Evolutionary conservation across 1,140 invertebrate genomes (phyloP).

Genomic region (Aphidius ervi): DNA sequence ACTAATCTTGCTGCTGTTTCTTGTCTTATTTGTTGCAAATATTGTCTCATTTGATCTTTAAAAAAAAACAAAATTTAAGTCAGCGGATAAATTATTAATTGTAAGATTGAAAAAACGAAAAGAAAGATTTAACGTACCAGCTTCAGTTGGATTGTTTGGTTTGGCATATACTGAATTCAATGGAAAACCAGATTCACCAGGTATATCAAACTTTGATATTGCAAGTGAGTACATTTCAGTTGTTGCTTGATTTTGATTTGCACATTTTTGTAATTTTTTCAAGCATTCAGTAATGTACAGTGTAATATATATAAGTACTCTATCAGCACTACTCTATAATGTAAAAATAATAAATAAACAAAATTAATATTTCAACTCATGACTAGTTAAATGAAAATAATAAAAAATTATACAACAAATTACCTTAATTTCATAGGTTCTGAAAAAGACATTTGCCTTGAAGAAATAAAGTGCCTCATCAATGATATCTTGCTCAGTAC

Average conservation of each 20-base stretch:
- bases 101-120: background rate
- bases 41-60: slow-evolving; percentile 84
- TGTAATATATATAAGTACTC: slow-evolving; percentile 96
- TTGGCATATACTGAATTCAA: slow-evolving; percentile 95
- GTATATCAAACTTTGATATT: slow-evolving; percentile 93
- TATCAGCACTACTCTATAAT: slow-evolving; percentile 82
- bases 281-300: slow-evolving; percentile 99
- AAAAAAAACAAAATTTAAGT: background rate
- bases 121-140: slow-evolving; percentile 56
- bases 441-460: slow-evolving; percentile 99
- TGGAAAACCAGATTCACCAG: slow-evolving; percentile 94
- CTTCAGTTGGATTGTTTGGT: slow-evolving; percentile 72
- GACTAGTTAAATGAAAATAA: background rate
- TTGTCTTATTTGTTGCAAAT: slow-evolving; percentile 90
- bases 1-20: slow-evolving; percentile 88
- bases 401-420: slow-evolving; percentile 4
- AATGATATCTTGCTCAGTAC: slow-evolving; percentile 84
- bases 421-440: slow-evolving; percentile 97
- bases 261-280: slow-evolving; percentile 89
- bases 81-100: background rate
- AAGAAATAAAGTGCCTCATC: slow-evolving; percentile 97
- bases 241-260: slow-evolving; percentile 80
- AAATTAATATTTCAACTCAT: slow-evolving; percentile 11
- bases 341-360: slow-evolving; percentile 38
- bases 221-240: slow-evolving; percentile 97